Percentiles rank a stretch among this genome's conserved stretches.
These are phyloP conservation scores for Microplitis demolitor DNA, from an alignment of 1,140 invertebrate genomes.

Conservation along the genomic window DNA sequence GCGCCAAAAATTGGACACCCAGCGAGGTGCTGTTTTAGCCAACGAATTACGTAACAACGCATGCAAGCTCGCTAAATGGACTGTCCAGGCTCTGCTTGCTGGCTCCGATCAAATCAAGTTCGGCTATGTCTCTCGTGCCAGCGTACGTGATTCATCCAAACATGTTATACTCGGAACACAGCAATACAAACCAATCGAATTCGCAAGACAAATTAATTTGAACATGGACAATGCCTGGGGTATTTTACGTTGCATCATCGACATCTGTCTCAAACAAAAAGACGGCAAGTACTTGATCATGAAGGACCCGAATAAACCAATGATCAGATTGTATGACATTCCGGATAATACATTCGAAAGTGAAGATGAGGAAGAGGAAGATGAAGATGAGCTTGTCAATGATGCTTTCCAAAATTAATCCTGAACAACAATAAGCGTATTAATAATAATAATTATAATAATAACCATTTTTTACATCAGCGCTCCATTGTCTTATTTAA, in stretches of 20 bases:
- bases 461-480: too few relatives aligned
- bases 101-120: conserved; percentile 98
- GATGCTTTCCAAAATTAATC: conserved; percentile 64
- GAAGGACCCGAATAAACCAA: conserved; percentile 99
- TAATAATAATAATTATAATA: too few relatives aligned
- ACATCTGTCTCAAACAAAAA: conserved; percentile 97
- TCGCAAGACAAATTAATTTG: conserved; percentile 97
- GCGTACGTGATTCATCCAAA: conserved; percentile 91
- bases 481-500: too few relatives aligned
- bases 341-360: conserved; percentile 98
- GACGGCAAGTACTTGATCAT: conserved; percentile 98
- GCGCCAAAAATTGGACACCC: conserved; percentile 96
- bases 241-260: conserved; percentile 96
- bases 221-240: conserved; percentile 99
- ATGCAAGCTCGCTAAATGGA: conserved; percentile 99
- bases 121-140: conserved; percentile 95
- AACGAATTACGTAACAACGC: conserved; percentile 99
- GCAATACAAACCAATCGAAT: conserved; percentile 98
- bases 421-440: too few relatives aligned
- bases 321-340: conserved; percentile 95
- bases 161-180: conserved; percentile 98
- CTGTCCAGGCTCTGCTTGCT: conserved; percentile 93
- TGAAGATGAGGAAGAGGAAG: conserved; percentile 92
- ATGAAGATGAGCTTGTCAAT: conserved; percentile 73
- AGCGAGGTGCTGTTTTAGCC: conserved; percentile 96